A percentile compares a stretch with the other conserved stretches of the same genome.
These are phyloP conservation scores for Oreortyx pictus DNA, from an alignment of 2,797 vertebrate genomes.

Conservation along the genomic window DNA sequence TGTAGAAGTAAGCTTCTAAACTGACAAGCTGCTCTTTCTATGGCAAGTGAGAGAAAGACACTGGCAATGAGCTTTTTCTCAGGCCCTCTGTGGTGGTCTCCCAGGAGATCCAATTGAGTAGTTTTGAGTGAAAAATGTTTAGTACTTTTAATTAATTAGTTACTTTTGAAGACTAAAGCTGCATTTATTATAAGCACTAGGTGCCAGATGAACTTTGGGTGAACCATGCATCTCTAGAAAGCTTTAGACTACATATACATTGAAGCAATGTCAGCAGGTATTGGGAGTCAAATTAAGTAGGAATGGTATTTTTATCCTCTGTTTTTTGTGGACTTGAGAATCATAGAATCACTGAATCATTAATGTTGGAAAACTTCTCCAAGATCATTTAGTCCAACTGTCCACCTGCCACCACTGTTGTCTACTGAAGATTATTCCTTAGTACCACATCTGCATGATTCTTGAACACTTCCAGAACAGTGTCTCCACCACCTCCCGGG, in stretches of 20 bases:
- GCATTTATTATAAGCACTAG: fast-evolving
- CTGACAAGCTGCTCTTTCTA: neutral
- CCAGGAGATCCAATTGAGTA: neutral
- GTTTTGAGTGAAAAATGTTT: neutral
- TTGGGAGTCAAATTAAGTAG: neutral
- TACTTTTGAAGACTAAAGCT: neutral
- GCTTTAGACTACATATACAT: neutral
- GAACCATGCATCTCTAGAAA: neutral
- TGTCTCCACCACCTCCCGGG: too few species aligned
- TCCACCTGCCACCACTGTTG: too few species aligned
- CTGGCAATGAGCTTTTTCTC: neutral
- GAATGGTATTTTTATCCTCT: fast-evolving
- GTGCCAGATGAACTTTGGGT: neutral
- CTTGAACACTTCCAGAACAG: too few species aligned
- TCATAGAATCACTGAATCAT: too few species aligned
- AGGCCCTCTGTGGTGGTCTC: neutral
- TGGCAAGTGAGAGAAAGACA: neutral
- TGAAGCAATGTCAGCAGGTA: neutral
- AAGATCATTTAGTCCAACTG: too few species aligned
- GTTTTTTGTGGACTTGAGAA: neutral
- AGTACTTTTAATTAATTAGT: neutral
- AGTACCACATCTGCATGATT: too few species aligned
- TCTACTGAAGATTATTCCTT: too few species aligned
- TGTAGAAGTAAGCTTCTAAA: neutral
- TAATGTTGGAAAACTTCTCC: too few species aligned